Conservation (phyloP, 2,797 vertebrate genomes). For the Tiaroga cobitis region DNA sequence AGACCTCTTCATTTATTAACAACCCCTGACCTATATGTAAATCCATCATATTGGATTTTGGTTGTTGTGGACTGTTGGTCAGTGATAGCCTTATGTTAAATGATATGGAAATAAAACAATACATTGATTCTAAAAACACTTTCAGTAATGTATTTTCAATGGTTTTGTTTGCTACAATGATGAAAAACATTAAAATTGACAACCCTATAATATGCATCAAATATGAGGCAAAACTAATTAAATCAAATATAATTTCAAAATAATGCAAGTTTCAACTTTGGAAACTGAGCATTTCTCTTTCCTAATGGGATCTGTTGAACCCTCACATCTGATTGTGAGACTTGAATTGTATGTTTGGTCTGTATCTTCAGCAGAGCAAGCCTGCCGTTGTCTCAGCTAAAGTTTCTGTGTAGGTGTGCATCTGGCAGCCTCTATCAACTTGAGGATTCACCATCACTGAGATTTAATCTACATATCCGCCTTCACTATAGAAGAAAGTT, state of each 20-base stretch:
- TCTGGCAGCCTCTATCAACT: conserved; percentile 44
- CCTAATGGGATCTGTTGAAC: conserved; percentile 4
- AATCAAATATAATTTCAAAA: neutral
- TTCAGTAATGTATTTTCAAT: neutral
- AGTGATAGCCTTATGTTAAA: neutral
- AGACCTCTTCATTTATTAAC: too few species aligned
- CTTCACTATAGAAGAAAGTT: conserved; percentile 28
- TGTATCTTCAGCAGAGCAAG: conserved; percentile 16
- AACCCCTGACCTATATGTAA: neutral
- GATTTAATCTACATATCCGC: conserved; percentile 46
- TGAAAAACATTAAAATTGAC: neutral
- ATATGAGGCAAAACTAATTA: neutral
- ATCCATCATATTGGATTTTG: neutral
- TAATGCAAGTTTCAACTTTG: neutral
- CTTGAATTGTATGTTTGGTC: conserved; percentile 2
- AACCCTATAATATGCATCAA: neutral
- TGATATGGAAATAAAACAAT: neutral
- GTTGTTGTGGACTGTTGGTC: neutral
- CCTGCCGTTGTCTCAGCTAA: conserved; percentile 3
- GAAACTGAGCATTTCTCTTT: neutral
- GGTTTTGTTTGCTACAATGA: neutral
- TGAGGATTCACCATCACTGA: conserved; percentile 46
- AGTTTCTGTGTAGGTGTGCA: conserved; percentile 42
- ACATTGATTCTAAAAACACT: neutral
- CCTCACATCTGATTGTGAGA: neutral